Base-by-base conservation (phyloP, 2,797 vertebrate genomes). In the Takifugu ocellatus region DNA sequence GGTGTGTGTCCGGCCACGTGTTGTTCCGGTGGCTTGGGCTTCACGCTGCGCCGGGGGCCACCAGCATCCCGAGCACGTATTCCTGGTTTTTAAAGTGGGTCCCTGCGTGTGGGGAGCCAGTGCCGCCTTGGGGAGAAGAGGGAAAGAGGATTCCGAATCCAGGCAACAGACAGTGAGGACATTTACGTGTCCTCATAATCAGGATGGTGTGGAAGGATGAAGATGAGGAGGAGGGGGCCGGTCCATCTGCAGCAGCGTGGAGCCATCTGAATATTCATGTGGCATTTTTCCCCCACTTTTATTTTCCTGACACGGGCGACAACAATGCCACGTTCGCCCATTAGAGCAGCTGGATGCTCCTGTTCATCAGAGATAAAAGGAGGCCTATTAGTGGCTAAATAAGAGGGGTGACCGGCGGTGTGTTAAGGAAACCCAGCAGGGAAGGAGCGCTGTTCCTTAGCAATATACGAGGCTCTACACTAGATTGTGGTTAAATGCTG, bases 231-330 rank as follows among this genome's bases (percentile, higher is more conserved):
- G 76, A 56, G 77, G 59, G 84, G 87, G 83, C 79, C 71, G 83
- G 84, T 86, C 84, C 64, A 33, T 83, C 81, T 71, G 61, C 56
- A 61, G 56, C 66, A 42, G 63, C 24, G n/a, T 24, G 33, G 63
- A 63, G 51, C 56, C 3, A 15, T 50, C 59, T 86, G 75, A 87
- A 89, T 87, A 88, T 87, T 82, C 76, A 86, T 85, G 69, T 77
- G 82, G 82, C 77, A 84, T 87, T 84, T 78, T 84, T 70, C 70
- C 17, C 17, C 77, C 63, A 82, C 70, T 84, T 53, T 84, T 53
- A 58, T 52, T 77, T 69, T 70, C 63, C 56, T 52, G 39, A 27
- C 42, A 44, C 67, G 63, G 62, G 64, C 54, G 17, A 44, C 33
- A 43, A 58, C 0, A 3, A 47, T 27, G 56, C 46, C 45, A 3